These are phyloP conservation scores for Pinctada fucata DNA, from an alignment of 2,888 invertebrate genomes.

Conservation along the genomic window DNA sequence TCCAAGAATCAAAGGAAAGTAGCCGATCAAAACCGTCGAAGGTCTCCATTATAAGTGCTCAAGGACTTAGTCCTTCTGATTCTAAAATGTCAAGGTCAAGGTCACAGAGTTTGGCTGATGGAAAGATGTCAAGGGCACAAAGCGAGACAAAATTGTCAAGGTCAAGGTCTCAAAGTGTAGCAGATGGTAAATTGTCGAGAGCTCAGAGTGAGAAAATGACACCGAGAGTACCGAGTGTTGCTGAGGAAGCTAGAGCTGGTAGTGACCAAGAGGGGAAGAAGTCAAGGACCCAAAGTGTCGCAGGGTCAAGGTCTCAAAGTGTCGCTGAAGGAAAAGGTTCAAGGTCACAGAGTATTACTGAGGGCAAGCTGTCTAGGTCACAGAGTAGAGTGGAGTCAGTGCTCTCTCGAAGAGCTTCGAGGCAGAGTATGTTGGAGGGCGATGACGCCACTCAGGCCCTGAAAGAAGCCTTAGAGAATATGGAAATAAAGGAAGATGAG, in stretches of 20 bases:
- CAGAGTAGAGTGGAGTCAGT: not conserved
- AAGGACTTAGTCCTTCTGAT: not conserved
- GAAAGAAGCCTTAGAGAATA: not conserved
- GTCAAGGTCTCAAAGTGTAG: not conserved
- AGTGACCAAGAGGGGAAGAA: not conserved
- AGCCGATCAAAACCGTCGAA: not conserved
- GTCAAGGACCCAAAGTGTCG: not conserved
- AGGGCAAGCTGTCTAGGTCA: not conserved
- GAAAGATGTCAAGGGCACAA: not conserved
- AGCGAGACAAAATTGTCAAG: not conserved
- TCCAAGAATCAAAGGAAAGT: not conserved
- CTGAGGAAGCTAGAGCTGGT: too few species aligned
- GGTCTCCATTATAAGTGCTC: not conserved
- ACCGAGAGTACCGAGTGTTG: not conserved
- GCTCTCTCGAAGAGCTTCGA: too few species aligned
- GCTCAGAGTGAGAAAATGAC: not conserved
- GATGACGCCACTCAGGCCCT: not conserved
- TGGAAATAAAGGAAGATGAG: constrained; percentile 12
- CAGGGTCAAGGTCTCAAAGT: not conserved
- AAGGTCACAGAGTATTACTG: not conserved
- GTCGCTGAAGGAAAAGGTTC: not conserved
- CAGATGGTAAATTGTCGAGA: not conserved
- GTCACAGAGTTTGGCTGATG: not conserved
- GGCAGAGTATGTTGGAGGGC: not conserved
- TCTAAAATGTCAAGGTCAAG: too few species aligned